These are phyloP conservation scores for Aphaenogaster rudis DNA, from an alignment of 1,140 invertebrate species.

Conservation along the genomic window DNA sequence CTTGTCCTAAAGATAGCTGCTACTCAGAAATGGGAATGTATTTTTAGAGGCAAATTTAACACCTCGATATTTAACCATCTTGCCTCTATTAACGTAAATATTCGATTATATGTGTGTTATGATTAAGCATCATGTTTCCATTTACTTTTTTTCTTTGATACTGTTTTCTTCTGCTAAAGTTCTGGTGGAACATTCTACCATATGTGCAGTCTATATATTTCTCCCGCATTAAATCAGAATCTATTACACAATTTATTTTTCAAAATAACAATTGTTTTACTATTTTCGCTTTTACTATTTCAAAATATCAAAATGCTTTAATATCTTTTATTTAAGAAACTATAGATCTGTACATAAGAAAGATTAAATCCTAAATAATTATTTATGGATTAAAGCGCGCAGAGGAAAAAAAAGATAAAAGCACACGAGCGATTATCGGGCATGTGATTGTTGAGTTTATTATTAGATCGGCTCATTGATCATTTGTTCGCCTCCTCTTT, in stretches of 20 bases:
- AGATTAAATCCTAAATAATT: slow-evolving; percentile 31
- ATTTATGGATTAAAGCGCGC: slow-evolving; percentile 23
- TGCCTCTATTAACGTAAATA: slow-evolving; percentile 57
- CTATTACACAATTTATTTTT: slow-evolving; percentile 7
- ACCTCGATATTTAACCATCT: slow-evolving; percentile 40
- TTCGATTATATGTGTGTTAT: neutral
- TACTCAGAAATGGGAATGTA: slow-evolving; percentile 60
- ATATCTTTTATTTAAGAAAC: neutral
- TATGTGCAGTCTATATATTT: neutral
- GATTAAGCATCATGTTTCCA: neutral
- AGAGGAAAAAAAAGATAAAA: slow-evolving; percentile 4
- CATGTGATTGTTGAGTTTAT: slow-evolving; percentile 45
- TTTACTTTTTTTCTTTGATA: neutral
- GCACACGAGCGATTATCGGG: neutral
- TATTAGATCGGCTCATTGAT: slow-evolving; percentile 58
- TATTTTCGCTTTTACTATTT: neutral
- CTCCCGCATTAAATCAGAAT: neutral
- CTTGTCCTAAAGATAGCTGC: slow-evolving; percentile 55
- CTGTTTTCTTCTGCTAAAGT: neutral
- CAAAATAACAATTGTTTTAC: neutral
- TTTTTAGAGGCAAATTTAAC: slow-evolving; percentile 67
- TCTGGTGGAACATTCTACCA: neutral
- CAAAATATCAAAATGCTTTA: neutral
- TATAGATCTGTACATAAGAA: neutral
- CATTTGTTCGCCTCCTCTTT: slow-evolving; percentile 20